phyloP scores from a whole-genome alignment of 2,113 vertebrate species.

The Pachycephala philippinensis region DNA sequence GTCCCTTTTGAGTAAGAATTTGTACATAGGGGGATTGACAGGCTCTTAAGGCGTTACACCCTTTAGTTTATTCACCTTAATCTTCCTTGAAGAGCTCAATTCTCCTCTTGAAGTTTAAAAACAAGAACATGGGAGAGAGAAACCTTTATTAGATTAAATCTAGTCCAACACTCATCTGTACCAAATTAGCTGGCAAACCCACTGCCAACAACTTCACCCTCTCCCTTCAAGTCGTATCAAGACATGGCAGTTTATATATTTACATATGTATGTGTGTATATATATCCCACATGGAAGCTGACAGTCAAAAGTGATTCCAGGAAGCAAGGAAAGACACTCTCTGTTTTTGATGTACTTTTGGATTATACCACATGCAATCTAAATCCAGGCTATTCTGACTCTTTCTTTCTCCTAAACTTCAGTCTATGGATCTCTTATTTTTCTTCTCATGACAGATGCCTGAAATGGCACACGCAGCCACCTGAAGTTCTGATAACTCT shows the following conservation, averaged over 20 bases:
- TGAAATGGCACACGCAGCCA: not conserved
- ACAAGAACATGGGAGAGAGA: not conserved
- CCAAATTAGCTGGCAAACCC: not conserved
- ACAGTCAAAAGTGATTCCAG: not conserved
- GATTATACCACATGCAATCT: not conserved
- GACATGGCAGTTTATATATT: not conserved
- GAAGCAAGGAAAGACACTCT: not conserved
- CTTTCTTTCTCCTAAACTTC: not conserved
- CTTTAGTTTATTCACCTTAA: not conserved
- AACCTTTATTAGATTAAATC: not conserved
- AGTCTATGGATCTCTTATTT: not conserved
- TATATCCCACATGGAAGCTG: not conserved
- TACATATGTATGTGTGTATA: fast-evolving
- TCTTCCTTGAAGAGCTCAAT: not conserved
- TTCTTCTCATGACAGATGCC: not conserved
- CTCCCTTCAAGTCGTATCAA: not conserved
- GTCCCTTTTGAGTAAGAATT: not conserved
- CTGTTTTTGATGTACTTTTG: not conserved
- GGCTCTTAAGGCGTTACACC: not conserved
- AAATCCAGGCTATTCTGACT: not conserved
- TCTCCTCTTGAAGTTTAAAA: not conserved
- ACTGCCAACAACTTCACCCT: not conserved
- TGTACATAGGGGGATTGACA: not conserved
- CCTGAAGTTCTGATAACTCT: not conserved
- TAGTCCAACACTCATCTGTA: not conserved